These are phyloP conservation scores for Struthio camelus DNA, from an alignment of 2,113 vertebrate genomes.

Conservation along the genomic window DNA sequence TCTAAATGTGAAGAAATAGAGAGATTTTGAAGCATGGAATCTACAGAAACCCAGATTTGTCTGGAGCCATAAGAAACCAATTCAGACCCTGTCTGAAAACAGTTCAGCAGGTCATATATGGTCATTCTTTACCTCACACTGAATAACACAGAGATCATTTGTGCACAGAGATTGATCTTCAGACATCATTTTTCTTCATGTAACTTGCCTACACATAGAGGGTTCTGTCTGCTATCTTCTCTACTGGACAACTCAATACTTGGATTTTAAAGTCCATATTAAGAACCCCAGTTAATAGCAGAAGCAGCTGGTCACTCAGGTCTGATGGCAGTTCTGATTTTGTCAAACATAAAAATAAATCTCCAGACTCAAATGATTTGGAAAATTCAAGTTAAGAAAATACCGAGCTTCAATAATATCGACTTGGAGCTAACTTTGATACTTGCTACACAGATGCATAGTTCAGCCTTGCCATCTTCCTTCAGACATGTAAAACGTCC, in stretches of 20 bases:
- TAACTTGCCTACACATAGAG: background rate
- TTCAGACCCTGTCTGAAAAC: background rate
- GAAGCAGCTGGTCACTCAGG: background rate
- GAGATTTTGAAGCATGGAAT: background rate
- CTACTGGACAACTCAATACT: background rate
- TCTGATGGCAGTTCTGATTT: background rate
- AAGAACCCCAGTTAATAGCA: fast-evolving
- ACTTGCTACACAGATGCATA: conserved; percentile 33
- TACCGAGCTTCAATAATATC: background rate
- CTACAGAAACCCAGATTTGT: background rate
- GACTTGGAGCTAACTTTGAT: background rate
- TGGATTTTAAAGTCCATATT: background rate
- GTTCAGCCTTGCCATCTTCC: conserved; percentile 29
- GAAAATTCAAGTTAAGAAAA: conserved; percentile 11
- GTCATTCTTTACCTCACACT: background rate
- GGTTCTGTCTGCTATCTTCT: background rate
- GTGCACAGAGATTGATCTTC: background rate
- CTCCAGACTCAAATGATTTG: background rate
- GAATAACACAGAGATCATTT: background rate
- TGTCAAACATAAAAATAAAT: background rate
- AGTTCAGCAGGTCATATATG: background rate
- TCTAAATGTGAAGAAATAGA: background rate
- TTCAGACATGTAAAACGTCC: conserved; percentile 44
- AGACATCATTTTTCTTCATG: background rate
- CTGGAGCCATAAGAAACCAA: background rate